phyloP scores from a whole-genome alignment of 2,797 vertebrate species.

The Ctenosaura bakeri region DNA sequence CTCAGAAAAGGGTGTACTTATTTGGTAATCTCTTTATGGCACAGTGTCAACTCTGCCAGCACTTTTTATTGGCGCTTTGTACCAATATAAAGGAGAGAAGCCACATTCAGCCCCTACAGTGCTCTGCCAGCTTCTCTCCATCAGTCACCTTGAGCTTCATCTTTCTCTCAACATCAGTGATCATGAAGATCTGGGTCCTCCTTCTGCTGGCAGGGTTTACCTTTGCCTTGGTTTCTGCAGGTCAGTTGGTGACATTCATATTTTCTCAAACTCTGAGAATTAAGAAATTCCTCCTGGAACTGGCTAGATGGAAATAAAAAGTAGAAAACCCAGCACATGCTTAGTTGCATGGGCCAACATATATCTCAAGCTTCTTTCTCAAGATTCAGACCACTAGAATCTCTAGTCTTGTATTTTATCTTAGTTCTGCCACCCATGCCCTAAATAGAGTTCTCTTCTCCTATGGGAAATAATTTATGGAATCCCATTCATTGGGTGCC shows the following conservation, averaged over 20 bases:
- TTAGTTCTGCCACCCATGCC: too few relatives aligned
- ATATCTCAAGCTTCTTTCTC: too few relatives aligned
- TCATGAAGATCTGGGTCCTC: constrained; percentile 6
- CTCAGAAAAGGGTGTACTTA: background rate
- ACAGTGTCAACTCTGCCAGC: background rate
- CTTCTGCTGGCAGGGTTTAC: background rate
- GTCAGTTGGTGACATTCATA: background rate
- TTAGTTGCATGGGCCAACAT: too few relatives aligned
- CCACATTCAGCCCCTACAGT: too few relatives aligned
- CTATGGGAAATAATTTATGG: background rate
- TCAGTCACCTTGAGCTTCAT: background rate
- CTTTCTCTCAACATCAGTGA: background rate
- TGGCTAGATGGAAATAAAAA: too few relatives aligned
- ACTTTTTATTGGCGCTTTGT: background rate
- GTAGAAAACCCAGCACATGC: too few relatives aligned
- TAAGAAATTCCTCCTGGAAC: too few relatives aligned
- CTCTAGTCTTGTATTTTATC: too few relatives aligned
- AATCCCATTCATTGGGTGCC: background rate
- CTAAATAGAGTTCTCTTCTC: background rate
- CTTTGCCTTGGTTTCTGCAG: background rate
- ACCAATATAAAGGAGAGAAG: background rate
- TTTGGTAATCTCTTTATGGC: background rate
- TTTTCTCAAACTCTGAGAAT: background rate
- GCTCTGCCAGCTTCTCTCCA: background rate
- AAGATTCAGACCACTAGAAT: too few relatives aligned